phyloP scores from a whole-genome alignment of 2,113 vertebrate genomes.

The Mixornis gularis region DNA sequence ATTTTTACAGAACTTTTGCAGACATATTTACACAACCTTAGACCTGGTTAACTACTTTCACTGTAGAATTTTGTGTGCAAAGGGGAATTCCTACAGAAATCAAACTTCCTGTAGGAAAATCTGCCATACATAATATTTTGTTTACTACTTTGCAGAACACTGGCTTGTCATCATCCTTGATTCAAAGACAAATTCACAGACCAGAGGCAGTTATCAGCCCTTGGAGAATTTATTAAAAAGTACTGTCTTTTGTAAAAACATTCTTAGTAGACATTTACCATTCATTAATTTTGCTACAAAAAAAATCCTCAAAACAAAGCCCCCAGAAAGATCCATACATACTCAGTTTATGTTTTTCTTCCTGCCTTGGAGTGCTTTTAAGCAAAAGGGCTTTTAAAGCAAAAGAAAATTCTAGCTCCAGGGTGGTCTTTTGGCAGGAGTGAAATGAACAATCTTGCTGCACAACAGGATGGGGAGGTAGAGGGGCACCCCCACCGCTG shows the following conservation, averaged over 20 bases:
- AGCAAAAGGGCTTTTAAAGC: neutral
- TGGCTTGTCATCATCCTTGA: neutral
- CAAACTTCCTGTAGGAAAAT: neutral
- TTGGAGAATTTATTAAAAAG: neutral
- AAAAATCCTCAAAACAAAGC: neutral
- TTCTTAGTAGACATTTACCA: neutral
- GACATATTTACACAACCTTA: neutral
- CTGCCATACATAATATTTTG: neutral
- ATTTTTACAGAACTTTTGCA: neutral
- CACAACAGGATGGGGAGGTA: neutral
- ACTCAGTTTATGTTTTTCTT: neutral
- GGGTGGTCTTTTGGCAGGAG: conserved; percentile 8
- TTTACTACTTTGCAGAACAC: neutral
- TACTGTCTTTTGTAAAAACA: neutral
- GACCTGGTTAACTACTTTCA: neutral
- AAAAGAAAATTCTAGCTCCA: neutral
- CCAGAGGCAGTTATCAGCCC: neutral
- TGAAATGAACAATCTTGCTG: neutral
- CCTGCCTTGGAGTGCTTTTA: neutral
- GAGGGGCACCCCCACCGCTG: neutral
- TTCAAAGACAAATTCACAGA: neutral
- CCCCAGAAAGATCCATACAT: neutral
- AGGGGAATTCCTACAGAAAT: neutral
- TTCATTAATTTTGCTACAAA: neutral
- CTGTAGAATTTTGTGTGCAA: neutral